phyloP scores from a whole-genome alignment of 2,113 vertebrate species.

The Amia ocellicauda region DNA sequence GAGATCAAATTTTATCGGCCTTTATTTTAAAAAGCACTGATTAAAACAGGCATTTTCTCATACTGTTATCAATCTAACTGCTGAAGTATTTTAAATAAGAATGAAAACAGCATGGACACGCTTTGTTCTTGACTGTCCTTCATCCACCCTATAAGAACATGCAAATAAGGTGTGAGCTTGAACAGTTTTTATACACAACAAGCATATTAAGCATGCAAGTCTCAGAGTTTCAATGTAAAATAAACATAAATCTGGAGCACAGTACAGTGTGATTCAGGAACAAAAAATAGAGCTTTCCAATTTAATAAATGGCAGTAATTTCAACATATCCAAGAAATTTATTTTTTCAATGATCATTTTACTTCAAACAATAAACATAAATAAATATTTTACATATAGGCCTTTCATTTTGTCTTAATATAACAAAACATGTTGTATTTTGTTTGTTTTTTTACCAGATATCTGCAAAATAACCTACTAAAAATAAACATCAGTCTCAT shows the following conservation, averaged over 20 bases:
- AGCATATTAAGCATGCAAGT: constrained; percentile 53
- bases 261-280: not conserved
- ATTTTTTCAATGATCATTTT: too few species aligned
- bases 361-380: too few species aligned
- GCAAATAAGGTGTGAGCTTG: constrained; percentile 52
- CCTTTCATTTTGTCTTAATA: too few species aligned
- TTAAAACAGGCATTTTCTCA: constrained; percentile 1
- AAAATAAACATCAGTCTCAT: not conserved
- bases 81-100: constrained; percentile 9
- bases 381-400: too few species aligned
- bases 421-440: too few species aligned
- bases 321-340: too few species aligned
- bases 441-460: too few species aligned
- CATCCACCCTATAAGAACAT: constrained; percentile 48
- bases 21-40: not conserved
- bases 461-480: too few species aligned
- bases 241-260: constrained; percentile 27
- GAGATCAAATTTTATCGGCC: too few species aligned
- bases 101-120: constrained; percentile 3
- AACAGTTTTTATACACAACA: constrained; percentile 50
- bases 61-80: not conserved
- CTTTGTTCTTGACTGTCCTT: constrained; percentile 9
- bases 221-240: constrained; percentile 54
- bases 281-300: too few species aligned
- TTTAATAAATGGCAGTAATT: too few species aligned